Evolutionary conservation across 1,140 invertebrate species (phyloP), one percentile per base, ranked within the genome.

Genomic region (Chelonus insularis): DNA sequence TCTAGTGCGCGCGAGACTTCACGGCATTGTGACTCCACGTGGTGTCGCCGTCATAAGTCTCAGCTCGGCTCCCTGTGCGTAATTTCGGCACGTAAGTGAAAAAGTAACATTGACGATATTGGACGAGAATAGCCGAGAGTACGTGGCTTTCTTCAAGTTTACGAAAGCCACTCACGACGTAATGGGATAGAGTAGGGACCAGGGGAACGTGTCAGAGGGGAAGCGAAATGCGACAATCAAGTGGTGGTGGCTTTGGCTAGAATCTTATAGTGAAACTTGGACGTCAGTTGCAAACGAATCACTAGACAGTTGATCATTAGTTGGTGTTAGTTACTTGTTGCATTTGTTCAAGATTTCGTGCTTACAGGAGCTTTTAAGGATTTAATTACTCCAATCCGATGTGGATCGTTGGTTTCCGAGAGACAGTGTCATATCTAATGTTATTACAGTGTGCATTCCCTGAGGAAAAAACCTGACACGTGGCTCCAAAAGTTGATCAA

Each of bases 391-490:
- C n/a, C n/a, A 3, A 4, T 29, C 25, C 25, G 25, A 29, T 50
- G n/a, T 50, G 18, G 1, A 23, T 50, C 47, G 25, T 4, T 29
- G 7, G 7, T 7, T 4, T 29, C 25, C 3, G 25, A 7, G 7
- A 29, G 25, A 29, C 7, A 29, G 25, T 29, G 25, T 29, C 25
- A 7, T 3, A 29, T 29, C 25, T 4, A 6, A 18, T 47, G 43
- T 16, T 12, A 18, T 4, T 54, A 54, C 50, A 50, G 51, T 47
- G 65, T 67, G 50, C 50, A 45, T 57, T n/a, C 39, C 62, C 60
- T 65, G 57, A 57, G 21, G 23, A 60, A 62, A 60, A 63, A 63
- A 65, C 57, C 48, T 25, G 36, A n/a, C 25, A 60, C 59, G 50
- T 56, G 57, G 61, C 47, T 51, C 51, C n/a, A n/a, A n/a, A n/a